Conservation (phyloP, 2,888 invertebrate genomes). For the Entomobrya proxima region DNA sequence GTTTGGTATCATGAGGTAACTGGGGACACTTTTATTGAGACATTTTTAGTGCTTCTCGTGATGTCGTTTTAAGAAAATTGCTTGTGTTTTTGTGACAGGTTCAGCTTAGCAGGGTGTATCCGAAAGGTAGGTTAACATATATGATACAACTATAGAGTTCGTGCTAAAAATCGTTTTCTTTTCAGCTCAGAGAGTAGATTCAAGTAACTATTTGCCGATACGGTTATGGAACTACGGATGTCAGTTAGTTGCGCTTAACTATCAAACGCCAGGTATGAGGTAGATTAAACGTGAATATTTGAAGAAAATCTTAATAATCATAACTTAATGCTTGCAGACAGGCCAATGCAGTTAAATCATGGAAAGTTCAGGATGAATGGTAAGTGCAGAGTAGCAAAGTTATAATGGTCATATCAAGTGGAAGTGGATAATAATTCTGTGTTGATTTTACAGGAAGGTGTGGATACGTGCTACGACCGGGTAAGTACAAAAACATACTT, state of each 20-base stretch:
- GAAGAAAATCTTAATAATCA: not conserved
- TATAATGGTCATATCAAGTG: too few relatives aligned
- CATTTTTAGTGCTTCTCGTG: not conserved
- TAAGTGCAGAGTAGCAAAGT: too few relatives aligned
- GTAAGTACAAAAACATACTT: too few relatives aligned
- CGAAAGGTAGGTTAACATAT: slow-evolving; percentile 46
- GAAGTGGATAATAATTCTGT: too few relatives aligned
- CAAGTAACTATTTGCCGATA: slow-evolving; percentile 96
- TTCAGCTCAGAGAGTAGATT: slow-evolving; percentile 90
- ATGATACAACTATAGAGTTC: not conserved
- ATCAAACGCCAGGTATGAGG: slow-evolving; percentile 86
- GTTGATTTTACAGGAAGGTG: too few relatives aligned
- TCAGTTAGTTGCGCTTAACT: slow-evolving; percentile 98
- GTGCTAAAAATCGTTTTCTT: too few relatives aligned
- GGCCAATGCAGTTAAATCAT: slow-evolving; percentile 96
- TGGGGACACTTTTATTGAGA: not conserved
- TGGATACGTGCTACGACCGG: slow-evolving; percentile 95
- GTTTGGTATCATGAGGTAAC: slow-evolving; percentile 85
- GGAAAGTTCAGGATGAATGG: slow-evolving; percentile 95
- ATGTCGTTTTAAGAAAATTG: not conserved
- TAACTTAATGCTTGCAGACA: slow-evolving; percentile 80
- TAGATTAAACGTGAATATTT: slow-evolving; percentile 4
- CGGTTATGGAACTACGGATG: slow-evolving; percentile 97
- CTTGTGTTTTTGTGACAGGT: slow-evolving; percentile 77
- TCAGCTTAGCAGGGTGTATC: slow-evolving; percentile 94